Evolutionary conservation across 2,113 vertebrate species (phyloP).

Genomic region (Carassius auratus): DNA sequence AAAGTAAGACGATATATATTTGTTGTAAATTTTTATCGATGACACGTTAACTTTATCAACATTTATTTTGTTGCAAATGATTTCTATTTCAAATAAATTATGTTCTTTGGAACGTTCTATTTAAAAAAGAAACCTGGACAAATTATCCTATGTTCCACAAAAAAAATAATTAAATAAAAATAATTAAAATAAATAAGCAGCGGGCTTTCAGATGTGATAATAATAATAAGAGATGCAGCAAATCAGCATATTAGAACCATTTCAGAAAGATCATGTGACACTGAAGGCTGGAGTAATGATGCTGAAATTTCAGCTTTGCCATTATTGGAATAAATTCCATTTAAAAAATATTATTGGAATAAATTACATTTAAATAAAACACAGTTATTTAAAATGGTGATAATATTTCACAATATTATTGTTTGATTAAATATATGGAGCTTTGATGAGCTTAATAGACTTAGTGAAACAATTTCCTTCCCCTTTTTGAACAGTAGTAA

Average conservation of each 20-base stretch:
- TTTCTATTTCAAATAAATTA: too few relatives aligned
- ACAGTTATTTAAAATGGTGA: too few relatives aligned
- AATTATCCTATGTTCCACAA: too few relatives aligned
- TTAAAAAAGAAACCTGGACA: too few relatives aligned
- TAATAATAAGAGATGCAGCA: background rate
- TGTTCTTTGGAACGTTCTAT: background rate
- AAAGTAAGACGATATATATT: background rate
- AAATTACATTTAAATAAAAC: background rate
- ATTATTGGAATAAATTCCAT: background rate
- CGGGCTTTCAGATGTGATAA: background rate
- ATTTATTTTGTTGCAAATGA: background rate
- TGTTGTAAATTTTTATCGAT: too few relatives aligned
- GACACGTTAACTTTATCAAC: background rate
- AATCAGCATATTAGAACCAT: background rate
- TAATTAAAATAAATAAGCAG: too few relatives aligned
- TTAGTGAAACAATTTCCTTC: too few relatives aligned
- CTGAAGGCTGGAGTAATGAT: background rate
- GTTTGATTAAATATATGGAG: too few relatives aligned
- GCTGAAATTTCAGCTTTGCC: background rate
- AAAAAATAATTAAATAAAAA: too few relatives aligned
- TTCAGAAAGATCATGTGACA: background rate
- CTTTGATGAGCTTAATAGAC: background rate
- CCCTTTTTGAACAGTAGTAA: background rate
- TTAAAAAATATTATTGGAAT: background rate
- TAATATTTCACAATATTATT: too few relatives aligned